These are phyloP conservation scores for Patiria miniata DNA, from an alignment of 35 echinoderm and acorn worm species.

Conservation along the genomic window DNA sequence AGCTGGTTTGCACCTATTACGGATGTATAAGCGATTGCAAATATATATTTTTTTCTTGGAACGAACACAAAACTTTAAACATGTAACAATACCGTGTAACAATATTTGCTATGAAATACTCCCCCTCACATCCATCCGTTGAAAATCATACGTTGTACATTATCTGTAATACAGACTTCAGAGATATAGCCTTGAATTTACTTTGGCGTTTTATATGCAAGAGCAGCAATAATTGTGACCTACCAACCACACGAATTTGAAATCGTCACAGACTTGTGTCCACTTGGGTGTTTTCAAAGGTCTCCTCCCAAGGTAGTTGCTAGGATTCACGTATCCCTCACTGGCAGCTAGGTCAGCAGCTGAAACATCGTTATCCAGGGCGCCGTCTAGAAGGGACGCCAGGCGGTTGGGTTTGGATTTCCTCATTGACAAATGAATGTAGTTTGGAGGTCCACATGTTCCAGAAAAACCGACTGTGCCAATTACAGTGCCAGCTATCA, in stretches of 20 bases:
- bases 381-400: background rate
- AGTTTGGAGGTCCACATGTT: background rate
- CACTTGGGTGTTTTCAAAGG: background rate
- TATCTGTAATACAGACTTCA: too few species aligned
- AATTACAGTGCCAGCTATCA: too few species aligned
- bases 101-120: too few species aligned
- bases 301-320: background rate
- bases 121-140: too few species aligned
- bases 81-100: too few species aligned
- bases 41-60: too few species aligned
- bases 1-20: too few species aligned
- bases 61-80: too few species aligned
- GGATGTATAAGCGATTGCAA: too few species aligned
- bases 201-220: too few species aligned
- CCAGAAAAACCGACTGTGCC: background rate
- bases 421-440: constrained; percentile 19
- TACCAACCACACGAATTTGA: constrained; percentile 2
- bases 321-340: constrained; percentile 22
- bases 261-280: constrained; percentile 14
- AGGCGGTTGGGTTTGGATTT: constrained; percentile 13
- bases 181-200: too few species aligned
- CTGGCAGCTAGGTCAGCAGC: background rate
- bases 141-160: too few species aligned
- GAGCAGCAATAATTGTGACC: background rate
- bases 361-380: background rate